Evolutionary conservation across 2,888 invertebrate species (phyloP), one percentile per base, ranked within the genome.

Genomic region (Cheilosia pagana): DNA sequence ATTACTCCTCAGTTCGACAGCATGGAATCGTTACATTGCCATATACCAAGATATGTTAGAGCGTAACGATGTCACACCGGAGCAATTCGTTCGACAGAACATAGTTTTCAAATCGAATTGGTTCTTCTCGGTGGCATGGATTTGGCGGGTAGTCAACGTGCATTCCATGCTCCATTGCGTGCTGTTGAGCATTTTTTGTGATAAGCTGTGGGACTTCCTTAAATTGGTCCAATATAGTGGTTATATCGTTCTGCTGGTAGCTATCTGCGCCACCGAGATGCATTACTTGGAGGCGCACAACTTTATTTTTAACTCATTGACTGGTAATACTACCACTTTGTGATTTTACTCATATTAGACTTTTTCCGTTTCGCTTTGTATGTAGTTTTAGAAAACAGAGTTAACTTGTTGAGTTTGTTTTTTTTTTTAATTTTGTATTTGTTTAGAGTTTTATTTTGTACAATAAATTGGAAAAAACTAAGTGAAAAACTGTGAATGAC

Each of bases 1-100:
- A 90, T 93, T 97, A 89, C 89, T 96, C 60, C 90, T 96, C 0
- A 95, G 96, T 74, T 96, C 96, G 0, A 92, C 95, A 68, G 95
- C 95, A 8, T 97, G 97, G 97, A 97, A 97, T 92, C 94, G 96
- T 31, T 96, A 96, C 88, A 96, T 97, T 87, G 95, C 95, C 59
- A 91, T 95, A 5, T 97, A 96, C 89, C 96, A 96, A 88, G 94
- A 96, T 87, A 92, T 96, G 88, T 90, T 97, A 39, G 96, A 97
- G 89, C 93, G 94, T 31, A 93, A 93, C 72, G 92, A 93, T 87
- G 93, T 93, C 0, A 92, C 92, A n/a, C 92, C 93, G 16, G 92
- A 93, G 31, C 92, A 94, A 83, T 91, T 92, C 43, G 90, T 91
- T 55, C 92, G 94, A 52, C 94, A 94, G 90, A 94, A 94, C 87